Evolutionary conservation across 1,140 invertebrate genomes (phyloP), one percentile per base, ranked within the genome.

Genomic region (Drosophila pruinosa): DNA sequence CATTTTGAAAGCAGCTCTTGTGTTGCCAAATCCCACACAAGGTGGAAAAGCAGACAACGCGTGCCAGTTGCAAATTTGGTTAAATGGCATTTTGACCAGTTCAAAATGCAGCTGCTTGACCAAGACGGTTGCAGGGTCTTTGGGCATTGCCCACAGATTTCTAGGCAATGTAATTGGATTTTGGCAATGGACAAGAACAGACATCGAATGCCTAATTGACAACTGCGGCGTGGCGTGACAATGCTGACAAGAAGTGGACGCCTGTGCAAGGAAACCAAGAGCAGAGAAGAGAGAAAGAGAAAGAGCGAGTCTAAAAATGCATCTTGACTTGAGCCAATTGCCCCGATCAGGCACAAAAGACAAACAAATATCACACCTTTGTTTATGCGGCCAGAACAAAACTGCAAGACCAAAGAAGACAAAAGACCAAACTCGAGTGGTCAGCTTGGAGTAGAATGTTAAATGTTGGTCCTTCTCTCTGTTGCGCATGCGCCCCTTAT

Each of bases 351-450:
- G 57, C 57, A 88, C 83, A 85, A 90, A 81, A 78, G 76, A 77
- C 70, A 89, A 88, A 90, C 82, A 90, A 90, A 90, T 89, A 90
- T 90, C 89, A 89, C 89, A 90, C 89, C 82, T 90, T 90, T 88
- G 82, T 88, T 88, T 78, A 62, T 67, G 62, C 8, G 17, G 19
- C 56, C 36, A 31, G 34, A 2, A 36, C 53, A 71, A 63, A 59
- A 14, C 31, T 19, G 45, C 14, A 43, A 34, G n/a, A 15, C 64
- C 12, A 43, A 50, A 54, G 56, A 15, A 57, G 43, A 53, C 52
- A 71, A 67, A 47, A 47, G 58, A 34, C 57, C 45, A 56, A 56
- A 17, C 19, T 38, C 58, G 12, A 58, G 76, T 88, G 82, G 78
- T 82, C 82, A 82, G 56, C 63, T 64, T 56, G 26, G 14, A 21